Evolutionary conservation across 2,888 invertebrate species (phyloP), one percentile per base, ranked within the genome.

Genomic region (Drosophila conformis): DNA sequence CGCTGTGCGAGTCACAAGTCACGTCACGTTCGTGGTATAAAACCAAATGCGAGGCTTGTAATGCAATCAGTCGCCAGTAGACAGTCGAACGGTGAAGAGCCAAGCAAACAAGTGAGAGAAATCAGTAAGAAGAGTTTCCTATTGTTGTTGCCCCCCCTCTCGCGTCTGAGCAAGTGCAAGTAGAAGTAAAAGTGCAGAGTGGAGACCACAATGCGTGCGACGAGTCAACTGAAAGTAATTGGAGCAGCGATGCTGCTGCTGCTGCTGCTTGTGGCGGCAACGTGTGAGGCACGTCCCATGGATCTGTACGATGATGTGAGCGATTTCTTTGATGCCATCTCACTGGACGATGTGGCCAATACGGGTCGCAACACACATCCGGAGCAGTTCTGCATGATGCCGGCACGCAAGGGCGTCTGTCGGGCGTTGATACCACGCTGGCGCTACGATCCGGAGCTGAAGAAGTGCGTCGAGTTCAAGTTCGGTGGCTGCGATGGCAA

Each of bases 401-500:
- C 92, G 29, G 91, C 91, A 0, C 89, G 93, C 35, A 93, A 93
- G 60, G 93, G 93, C 11, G 92, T 93, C n/a, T 93, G 93, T 46
- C 91, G 93, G 0, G 93, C 93, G 0, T 69, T 93, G 4, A 93
- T 93, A 53, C 93, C 93, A 1, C 90, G 93, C 60, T 93, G 92
- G 92, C 92, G 94, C 64, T 95, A 94, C 87, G 94, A 94, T 88
- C 92, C 93, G 2, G 84, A 89, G 57, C 90, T 91, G 48, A 93
- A 93, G 69, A 92, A 93, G 62, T 95, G 95, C 69, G 83, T 92
- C 8, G 93, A 94, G 78, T 95, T 95, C 86, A 94, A 93, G 75
- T 95, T 94, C 74, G 95, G 95, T 5, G 95, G 95, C 62, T 95
- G 95, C 79, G 94, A 94, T 83, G 94, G 94, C 72, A 94, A 94